A percentile compares a stretch with the other conserved stretches of the same genome.
phyloP scores from a whole-genome alignment of 2,113 vertebrate genomes.

The Scortum barcoo region DNA sequence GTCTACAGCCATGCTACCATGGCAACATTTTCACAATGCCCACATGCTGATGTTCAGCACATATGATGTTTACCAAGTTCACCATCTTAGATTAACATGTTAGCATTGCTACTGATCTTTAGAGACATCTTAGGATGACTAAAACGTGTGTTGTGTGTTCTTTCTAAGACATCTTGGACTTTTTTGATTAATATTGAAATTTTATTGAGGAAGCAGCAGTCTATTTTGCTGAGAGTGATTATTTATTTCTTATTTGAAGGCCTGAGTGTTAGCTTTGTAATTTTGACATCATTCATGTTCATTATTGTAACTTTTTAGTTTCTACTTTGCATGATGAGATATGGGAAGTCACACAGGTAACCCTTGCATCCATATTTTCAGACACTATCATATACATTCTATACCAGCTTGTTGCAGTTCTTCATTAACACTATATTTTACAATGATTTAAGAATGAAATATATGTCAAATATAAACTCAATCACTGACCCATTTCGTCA shows the following conservation, averaged over 20 bases:
- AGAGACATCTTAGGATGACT: background rate
- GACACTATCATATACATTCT: too few species aligned
- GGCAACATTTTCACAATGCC: background rate
- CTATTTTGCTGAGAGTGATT: background rate
- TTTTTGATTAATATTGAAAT: background rate
- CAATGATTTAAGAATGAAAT: background rate
- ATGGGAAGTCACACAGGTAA: background rate
- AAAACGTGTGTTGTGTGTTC: background rate
- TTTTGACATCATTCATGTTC: background rate
- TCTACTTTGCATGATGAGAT: background rate
- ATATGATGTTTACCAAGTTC: background rate
- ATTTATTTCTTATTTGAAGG: background rate
- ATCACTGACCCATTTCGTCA: background rate
- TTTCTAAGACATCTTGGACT: background rate
- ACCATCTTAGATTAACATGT: background rate
- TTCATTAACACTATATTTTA: background rate
- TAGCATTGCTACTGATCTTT: background rate
- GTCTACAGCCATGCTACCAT: background rate
- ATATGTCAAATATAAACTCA: background rate
- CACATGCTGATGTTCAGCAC: background rate
- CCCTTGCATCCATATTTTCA: background rate
- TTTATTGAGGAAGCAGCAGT: background rate
- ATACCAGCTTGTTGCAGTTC: background rate
- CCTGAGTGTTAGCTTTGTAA: background rate
- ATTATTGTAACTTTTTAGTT: background rate